A percentile compares a stretch with the other conserved stretches of the same genome.
Conservation (phyloP, 2,113 vertebrate genomes). For the Actenoides lindsayi region DNA sequence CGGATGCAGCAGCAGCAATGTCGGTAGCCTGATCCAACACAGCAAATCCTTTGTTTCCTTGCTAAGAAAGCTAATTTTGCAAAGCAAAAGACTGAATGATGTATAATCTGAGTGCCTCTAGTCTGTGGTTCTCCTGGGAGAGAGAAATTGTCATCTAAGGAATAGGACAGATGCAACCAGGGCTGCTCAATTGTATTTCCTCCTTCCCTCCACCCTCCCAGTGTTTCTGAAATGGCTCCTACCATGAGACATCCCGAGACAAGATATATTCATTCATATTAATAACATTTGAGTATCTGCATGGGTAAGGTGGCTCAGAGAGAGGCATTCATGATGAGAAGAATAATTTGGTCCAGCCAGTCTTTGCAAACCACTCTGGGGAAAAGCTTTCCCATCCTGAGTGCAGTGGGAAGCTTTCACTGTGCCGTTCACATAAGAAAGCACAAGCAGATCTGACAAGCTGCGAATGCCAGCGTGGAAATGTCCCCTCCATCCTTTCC, state of each 20-base stretch:
- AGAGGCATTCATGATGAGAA: constrained; percentile 49
- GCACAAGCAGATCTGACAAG: constrained; percentile 14
- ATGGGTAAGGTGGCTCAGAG: constrained; percentile 47
- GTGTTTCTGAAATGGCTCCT: constrained; percentile 49
- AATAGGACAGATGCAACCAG: background rate
- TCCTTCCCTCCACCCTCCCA: constrained; percentile 36
- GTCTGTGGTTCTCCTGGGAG: constrained; percentile 41
- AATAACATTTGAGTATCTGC: constrained; percentile 52
- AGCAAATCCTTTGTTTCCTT: constrained; percentile 59
- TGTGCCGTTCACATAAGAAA: background rate
- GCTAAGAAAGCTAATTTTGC: constrained; percentile 47
- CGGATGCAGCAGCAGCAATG: constrained; percentile 18
- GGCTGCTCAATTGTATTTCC: background rate
- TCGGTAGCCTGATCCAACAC: constrained; percentile 11
- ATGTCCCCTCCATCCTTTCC: background rate
- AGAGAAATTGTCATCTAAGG: constrained; percentile 26
- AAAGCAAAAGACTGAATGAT: background rate
- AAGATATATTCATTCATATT: constrained; percentile 62
- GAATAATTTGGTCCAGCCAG: constrained; percentile 56
- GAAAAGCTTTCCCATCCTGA: constrained; percentile 43
- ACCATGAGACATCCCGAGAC: constrained; percentile 26
- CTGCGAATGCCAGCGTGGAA: background rate
- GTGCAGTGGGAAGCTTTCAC: background rate
- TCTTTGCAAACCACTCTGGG: constrained; percentile 35
- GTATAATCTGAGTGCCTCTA: constrained; percentile 15